Conservation (phyloP, 2,113 vertebrate species). For the Corythoichthys intestinalis region DNA sequence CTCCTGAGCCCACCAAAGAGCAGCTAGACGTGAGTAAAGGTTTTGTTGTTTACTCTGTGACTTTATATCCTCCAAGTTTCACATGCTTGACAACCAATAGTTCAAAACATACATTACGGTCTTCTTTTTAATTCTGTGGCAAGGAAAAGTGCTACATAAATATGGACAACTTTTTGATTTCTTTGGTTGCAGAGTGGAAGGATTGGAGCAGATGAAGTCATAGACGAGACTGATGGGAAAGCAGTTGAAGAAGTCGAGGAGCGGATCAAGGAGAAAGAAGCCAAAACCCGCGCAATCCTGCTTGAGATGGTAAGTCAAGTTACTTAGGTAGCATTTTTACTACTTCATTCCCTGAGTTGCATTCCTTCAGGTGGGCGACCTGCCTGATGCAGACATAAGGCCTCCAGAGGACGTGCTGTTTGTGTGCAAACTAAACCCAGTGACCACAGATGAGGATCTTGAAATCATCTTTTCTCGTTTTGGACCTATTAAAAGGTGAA, state of each 20-base stretch:
- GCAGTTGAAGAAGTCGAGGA: conserved; percentile 86
- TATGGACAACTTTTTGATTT: background rate
- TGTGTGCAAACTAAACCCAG: conserved; percentile 96
- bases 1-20: conserved; percentile 90
- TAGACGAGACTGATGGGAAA: conserved; percentile 84
- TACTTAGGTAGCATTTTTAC: background rate
- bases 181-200: conserved; percentile 82
- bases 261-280: conserved; percentile 88
- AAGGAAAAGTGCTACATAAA: too few relatives aligned
- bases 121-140: too few relatives aligned
- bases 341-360: background rate
- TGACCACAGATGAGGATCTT: conserved; percentile 94
- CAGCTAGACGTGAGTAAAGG: conserved; percentile 87
- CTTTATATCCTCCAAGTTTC: background rate
- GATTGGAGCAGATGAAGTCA: conserved; percentile 94
- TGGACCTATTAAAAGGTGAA: conserved; percentile 86
- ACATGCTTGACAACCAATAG: background rate
- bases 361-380: conserved; percentile 84
- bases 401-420: conserved; percentile 96
- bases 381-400: conserved; percentile 90
- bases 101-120: background rate
- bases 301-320: conserved; percentile 87
- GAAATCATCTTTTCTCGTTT: conserved; percentile 98
- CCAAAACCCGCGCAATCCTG: conserved; percentile 93
- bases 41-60: background rate